Evolutionary conservation across 2,797 vertebrate genomes (phyloP).

Genomic region (Alca torda): DNA sequence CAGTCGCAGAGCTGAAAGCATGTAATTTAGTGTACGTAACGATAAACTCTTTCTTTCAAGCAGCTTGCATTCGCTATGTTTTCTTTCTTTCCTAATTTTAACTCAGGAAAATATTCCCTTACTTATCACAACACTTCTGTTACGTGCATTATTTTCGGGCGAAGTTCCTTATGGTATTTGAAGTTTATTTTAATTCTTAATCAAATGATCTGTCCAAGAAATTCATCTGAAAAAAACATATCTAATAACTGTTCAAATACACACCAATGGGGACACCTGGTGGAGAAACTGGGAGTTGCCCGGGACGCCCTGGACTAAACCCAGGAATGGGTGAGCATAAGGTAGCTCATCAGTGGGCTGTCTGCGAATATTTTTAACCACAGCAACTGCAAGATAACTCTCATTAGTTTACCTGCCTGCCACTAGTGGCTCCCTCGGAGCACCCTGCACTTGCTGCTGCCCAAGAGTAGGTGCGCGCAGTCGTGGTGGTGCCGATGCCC

Average conservation of each 20-base stretch:
- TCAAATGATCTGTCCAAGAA: background rate
- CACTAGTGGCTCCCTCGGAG: background rate
- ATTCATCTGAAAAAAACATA: background rate
- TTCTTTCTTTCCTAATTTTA: slow-evolving; percentile 29
- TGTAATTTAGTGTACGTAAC: background rate
- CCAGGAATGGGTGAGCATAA: accelerated
- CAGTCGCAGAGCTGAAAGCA: background rate
- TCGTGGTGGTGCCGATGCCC: accelerated
- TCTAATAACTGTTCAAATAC: background rate
- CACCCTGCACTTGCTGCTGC: background rate
- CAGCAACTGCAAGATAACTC: background rate
- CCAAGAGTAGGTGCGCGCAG: accelerated
- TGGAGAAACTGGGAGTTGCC: slow-evolving; percentile 19
- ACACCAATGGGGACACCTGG: slow-evolving; percentile 57
- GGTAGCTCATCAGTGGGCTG: background rate
- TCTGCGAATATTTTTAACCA: background rate
- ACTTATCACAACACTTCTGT: slow-evolving; percentile 23
- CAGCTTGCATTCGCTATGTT: background rate
- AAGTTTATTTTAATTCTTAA: slow-evolving; percentile 27
- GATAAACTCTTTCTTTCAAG: background rate
- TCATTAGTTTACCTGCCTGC: background rate
- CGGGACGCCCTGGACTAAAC: background rate
- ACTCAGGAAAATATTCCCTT: background rate
- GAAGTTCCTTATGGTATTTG: background rate
- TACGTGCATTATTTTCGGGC: background rate